Conservation (phyloP, 2,888 invertebrate species). For the Gryllus longicercus region DNA sequence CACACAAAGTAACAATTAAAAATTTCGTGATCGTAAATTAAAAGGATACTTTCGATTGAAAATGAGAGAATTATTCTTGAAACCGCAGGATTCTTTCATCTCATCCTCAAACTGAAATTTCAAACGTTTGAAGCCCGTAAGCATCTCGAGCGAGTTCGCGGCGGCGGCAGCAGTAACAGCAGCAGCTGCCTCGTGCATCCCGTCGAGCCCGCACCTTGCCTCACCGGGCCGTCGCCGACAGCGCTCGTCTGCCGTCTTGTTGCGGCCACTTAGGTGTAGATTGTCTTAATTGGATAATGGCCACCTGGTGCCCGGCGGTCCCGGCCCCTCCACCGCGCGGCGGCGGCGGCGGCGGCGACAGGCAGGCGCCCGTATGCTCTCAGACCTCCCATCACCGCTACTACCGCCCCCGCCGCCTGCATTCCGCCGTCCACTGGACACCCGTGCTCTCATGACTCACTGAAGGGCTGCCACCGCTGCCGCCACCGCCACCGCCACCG, state of each 20-base stretch:
- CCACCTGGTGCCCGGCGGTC: conserved; percentile 17
- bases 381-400: not conserved
- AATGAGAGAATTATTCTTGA: too few species aligned
- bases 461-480: too few species aligned
- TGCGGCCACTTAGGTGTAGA: conserved; percentile 10
- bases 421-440: not conserved
- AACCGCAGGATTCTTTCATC: not conserved
- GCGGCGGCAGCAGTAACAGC: not conserved
- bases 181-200: not conserved
- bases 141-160: not conserved
- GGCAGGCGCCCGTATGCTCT: not conserved
- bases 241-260: not conserved
- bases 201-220: not conserved
- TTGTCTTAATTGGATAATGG: conserved; percentile 17
- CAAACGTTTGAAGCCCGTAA: not conserved
- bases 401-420: not conserved
- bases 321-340: not conserved
- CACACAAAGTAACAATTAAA: too few species aligned
- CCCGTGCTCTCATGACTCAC: too few species aligned
- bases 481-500: too few species aligned
- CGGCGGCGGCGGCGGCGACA: too few species aligned
- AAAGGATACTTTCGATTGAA: too few species aligned
- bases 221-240: not conserved
- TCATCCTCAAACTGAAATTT: not conserved
- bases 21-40: too few species aligned